These are phyloP conservation scores for Orchestia grillus DNA, from an alignment of 1,140 invertebrate species.

Conservation along the genomic window DNA sequence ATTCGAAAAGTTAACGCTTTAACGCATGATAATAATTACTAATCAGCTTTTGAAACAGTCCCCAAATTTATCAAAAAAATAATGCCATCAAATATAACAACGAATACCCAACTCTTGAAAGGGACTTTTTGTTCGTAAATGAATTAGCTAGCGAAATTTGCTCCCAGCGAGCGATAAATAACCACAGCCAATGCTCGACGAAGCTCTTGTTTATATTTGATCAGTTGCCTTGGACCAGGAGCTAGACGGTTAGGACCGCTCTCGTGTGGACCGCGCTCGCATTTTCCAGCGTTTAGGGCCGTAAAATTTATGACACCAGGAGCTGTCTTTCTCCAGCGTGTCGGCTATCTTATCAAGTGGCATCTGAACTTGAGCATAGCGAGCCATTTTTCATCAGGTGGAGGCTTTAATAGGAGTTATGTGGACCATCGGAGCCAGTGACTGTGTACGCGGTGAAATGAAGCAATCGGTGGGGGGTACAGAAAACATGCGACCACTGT, in stretches of 20 bases:
- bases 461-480: constrained; percentile 17
- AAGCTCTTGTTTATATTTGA: neutral
- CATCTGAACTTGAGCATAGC: constrained; percentile 55
- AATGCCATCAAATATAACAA: too few relatives aligned
- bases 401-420: constrained; percentile 55
- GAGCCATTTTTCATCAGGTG: constrained; percentile 54
- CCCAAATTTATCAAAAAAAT: neutral
- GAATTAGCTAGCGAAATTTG: neutral
- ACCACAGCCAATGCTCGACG: neutral
- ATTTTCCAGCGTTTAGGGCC: constrained; percentile 23
- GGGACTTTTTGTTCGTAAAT: too few relatives aligned
- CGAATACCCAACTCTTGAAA: too few relatives aligned
- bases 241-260: neutral
- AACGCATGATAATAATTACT: neutral
- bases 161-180: neutral
- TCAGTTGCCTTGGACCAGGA: neutral
- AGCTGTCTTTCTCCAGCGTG: constrained; percentile 50
- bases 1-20: neutral
- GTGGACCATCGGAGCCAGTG: constrained; percentile 29
- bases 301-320: constrained; percentile 50
- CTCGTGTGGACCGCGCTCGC: neutral
- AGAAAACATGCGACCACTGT: constrained; percentile 30
- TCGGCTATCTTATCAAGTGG: constrained; percentile 52
- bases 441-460: constrained; percentile 29
- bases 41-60: too few relatives aligned